phyloP scores from a whole-genome alignment of 2,888 invertebrate species.

The Mythimna impura region DNA sequence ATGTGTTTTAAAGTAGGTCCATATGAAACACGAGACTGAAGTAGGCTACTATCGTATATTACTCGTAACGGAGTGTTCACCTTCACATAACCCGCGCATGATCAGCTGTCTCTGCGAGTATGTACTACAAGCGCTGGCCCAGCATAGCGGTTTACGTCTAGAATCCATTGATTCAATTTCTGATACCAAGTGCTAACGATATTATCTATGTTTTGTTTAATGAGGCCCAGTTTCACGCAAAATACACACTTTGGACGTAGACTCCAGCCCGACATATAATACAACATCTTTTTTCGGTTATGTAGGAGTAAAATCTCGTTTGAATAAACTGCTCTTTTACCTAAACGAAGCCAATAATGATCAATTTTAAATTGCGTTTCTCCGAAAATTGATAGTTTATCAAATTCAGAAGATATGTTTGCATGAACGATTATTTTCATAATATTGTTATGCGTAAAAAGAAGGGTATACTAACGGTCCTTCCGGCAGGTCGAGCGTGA shows the following conservation, averaged over 20 bases:
- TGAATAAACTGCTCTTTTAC: background rate
- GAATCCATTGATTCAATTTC: constrained; percentile 3
- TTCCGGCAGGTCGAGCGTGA: constrained; percentile 95
- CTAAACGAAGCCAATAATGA: background rate
- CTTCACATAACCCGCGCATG: background rate
- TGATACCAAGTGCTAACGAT: too few species aligned
- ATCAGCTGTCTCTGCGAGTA: constrained; percentile 3
- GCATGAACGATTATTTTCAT: background rate
- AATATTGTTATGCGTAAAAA: background rate
- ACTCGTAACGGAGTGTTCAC: constrained; percentile 8
- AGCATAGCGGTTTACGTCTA: too few species aligned
- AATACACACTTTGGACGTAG: too few species aligned
- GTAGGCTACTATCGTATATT: constrained; percentile 1
- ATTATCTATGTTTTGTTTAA: background rate
- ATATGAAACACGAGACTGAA: background rate
- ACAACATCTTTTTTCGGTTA: background rate
- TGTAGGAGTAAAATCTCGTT: background rate
- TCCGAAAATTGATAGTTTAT: background rate
- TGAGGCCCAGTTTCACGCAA: background rate
- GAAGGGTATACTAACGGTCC: constrained; percentile 74
- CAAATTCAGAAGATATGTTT: background rate
- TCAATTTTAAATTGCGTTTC: background rate
- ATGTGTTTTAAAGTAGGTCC: constrained; percentile 45
- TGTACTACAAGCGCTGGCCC: background rate
- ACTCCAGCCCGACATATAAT: too few species aligned